Evolutionary conservation across 2,888 invertebrate species (phyloP).

Genomic region (Taenaris catops): DNA sequence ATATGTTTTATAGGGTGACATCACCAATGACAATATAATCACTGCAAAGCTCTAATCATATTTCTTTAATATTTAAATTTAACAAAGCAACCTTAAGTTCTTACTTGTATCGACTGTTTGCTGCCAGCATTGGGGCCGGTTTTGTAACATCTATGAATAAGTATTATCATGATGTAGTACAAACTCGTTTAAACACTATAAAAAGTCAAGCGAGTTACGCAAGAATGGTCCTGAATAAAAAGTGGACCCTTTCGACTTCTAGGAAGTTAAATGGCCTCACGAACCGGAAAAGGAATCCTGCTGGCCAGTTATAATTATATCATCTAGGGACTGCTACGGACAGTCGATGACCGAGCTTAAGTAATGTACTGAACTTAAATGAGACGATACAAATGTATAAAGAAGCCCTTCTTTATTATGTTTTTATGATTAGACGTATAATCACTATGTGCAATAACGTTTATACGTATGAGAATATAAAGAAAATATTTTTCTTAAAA

Average conservation of each 20-base stretch:
- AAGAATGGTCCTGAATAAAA: conserved; percentile 60
- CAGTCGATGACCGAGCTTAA: conserved; percentile 6
- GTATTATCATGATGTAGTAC: conserved; percentile 21
- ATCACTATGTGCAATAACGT: too few species aligned
- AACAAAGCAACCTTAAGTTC: too few species aligned
- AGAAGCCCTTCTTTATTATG: too few species aligned
- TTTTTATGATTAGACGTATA: too few species aligned
- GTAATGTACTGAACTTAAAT: neutral
- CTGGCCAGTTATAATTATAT: conserved; percentile 21
- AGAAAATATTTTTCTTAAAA: too few species aligned
- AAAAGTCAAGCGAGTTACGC: conserved; percentile 68
- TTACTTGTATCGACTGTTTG: conserved; percentile 10
- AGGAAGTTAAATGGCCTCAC: conserved; percentile 61
- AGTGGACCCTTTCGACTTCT: conserved; percentile 60
- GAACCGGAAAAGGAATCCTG: conserved; percentile 43
- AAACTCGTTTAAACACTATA: conserved; percentile 44
- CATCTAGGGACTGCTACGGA: conserved; percentile 10
- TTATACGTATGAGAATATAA: too few species aligned
- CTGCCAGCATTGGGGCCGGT: conserved; percentile 8
- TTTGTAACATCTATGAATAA: conserved; percentile 12
- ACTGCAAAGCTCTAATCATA: too few species aligned
- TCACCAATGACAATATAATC: too few species aligned
- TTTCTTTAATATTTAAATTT: too few species aligned
- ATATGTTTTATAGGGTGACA: too few species aligned
- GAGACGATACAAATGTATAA: too few species aligned